Percentiles rank a stretch among this genome's conserved stretches.
Conservation (phyloP, 2,888 invertebrate species). For the Hypercompe scribonia region DNA sequence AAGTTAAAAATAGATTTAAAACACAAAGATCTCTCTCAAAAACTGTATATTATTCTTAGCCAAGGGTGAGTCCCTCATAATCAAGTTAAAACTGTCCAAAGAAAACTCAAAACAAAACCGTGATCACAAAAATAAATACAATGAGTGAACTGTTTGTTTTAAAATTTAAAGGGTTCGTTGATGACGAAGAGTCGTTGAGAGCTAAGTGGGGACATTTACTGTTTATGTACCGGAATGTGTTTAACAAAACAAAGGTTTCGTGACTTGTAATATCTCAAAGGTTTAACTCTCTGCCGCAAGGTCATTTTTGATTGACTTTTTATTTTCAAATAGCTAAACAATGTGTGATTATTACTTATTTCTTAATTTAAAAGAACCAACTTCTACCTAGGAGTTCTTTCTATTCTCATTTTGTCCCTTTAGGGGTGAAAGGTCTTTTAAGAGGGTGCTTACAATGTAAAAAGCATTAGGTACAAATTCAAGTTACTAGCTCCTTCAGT, state of each 20-base stretch:
- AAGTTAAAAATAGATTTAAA: neutral
- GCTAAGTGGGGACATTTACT: constrained; percentile 41
- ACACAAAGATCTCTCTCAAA: constrained; percentile 2
- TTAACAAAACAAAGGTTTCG: constrained; percentile 20
- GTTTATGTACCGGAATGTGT: constrained; percentile 42
- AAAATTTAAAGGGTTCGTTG: constrained; percentile 36
- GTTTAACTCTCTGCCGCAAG: neutral
- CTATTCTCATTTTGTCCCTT: too few relatives aligned
- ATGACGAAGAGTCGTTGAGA: constrained; percentile 47
- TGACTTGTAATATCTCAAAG: constrained; percentile 4
- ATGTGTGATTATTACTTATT: too few relatives aligned
- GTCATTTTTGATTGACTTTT: neutral
- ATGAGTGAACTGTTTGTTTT: constrained; percentile 41
- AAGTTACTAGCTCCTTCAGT: too few relatives aligned
- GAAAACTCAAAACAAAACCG: constrained; percentile 23
- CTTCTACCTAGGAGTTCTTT: too few relatives aligned
- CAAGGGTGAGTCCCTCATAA: neutral
- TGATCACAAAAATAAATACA: constrained; percentile 32
- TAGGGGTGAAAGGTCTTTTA: too few relatives aligned
- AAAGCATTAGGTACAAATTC: too few relatives aligned
- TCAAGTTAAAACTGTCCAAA: neutral
- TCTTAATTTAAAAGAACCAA: too few relatives aligned
- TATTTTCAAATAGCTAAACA: neutral
- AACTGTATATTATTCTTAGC: neutral
- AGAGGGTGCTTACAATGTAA: too few relatives aligned